phyloP scores from a whole-genome alignment of 2,888 invertebrate genomes.

The Melangyna quadrimaculata region DNA sequence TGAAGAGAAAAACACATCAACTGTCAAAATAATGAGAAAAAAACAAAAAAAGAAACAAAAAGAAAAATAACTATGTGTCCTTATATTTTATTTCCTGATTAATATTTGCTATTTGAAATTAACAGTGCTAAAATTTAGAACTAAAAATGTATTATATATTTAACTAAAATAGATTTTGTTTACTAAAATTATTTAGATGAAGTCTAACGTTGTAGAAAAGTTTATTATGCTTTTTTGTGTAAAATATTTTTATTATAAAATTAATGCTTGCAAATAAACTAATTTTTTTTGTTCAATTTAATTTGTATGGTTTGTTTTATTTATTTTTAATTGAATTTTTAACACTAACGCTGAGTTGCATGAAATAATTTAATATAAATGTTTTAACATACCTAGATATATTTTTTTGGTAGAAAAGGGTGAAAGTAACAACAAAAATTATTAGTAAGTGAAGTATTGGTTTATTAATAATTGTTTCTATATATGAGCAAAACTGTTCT shows the following conservation, averaged over 20 bases:
- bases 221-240: slow-evolving; percentile 36
- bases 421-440: not conserved
- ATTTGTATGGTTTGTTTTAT: slow-evolving; percentile 62
- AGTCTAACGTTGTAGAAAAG: slow-evolving; percentile 57
- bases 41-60: slow-evolving; percentile 50
- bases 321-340: slow-evolving; percentile 30
- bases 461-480: not conserved
- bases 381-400: slow-evolving; percentile 7
- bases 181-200: slow-evolving; percentile 22
- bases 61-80: slow-evolving; percentile 67
- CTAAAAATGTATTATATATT: not conserved
- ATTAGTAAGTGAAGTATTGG: not conserved
- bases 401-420: slow-evolving; percentile 9
- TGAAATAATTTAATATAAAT: slow-evolving; percentile 26
- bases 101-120: slow-evolving; percentile 56
- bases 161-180: slow-evolving; percentile 4
- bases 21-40: slow-evolving; percentile 64
- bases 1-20: slow-evolving; percentile 40
- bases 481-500: too few species aligned
- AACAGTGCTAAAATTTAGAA: slow-evolving; percentile 52
- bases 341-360: slow-evolving; percentile 61
- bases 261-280: slow-evolving; percentile 61
- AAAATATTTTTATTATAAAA: slow-evolving; percentile 13
- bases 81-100: slow-evolving; percentile 72
- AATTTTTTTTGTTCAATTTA: slow-evolving; percentile 50